Conservation (phyloP, 2,797 vertebrate species). For the Brotula barbata region DNA sequence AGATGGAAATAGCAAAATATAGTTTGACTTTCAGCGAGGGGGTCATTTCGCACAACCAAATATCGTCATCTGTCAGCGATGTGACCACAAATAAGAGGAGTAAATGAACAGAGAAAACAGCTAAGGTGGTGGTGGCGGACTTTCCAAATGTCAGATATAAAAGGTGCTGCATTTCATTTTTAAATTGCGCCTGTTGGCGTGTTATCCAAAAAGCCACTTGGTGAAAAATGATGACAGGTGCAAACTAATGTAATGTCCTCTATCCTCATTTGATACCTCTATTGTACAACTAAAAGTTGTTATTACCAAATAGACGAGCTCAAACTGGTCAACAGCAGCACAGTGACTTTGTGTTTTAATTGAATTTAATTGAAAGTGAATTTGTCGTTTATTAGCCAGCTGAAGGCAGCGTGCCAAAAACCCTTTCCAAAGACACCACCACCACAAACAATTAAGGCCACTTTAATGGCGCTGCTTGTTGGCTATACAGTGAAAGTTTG, state of each 20-base stretch:
- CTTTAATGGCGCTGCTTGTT: too few species aligned
- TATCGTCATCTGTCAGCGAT: not conserved
- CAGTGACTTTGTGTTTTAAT: not conserved
- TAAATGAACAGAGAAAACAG: not conserved
- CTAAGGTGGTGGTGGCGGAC: not conserved
- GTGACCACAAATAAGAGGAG: not conserved
- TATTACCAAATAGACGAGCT: constrained; percentile 5
- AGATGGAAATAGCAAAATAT: constrained; percentile 3
- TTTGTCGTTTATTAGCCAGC: too few species aligned
- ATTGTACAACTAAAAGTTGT: not conserved
- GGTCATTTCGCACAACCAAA: not conserved
- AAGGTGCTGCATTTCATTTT: too few species aligned
- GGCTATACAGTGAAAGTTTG: too few species aligned
- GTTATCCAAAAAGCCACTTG: constrained; percentile 5
- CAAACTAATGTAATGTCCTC: not conserved
- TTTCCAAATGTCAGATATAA: too few species aligned
- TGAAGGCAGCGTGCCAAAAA: too few species aligned
- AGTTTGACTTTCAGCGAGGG: not conserved
- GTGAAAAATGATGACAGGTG: constrained; percentile 4
- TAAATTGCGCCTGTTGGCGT: not conserved
- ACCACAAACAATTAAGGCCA: too few species aligned
- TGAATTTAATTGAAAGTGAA: not conserved
- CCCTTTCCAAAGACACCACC: too few species aligned
- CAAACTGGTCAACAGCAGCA: not conserved
- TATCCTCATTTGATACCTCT: constrained; percentile 4